Conservation (phyloP, 2,797 vertebrate genomes). For the Nasua narica region DNA sequence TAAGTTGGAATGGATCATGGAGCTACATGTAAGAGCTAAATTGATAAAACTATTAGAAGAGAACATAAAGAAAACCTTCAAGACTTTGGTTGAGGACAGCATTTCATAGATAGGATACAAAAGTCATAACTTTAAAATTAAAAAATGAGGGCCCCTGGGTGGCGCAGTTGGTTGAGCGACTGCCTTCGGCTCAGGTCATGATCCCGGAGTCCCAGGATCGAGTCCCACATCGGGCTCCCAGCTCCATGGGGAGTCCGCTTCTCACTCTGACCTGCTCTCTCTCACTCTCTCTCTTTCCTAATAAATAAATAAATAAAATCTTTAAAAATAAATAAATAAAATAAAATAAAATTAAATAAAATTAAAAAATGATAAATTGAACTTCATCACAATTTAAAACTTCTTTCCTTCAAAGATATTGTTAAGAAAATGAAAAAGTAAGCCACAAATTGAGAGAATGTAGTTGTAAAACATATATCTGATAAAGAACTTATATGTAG, state of each 20-base stretch:
- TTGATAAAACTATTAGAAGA: neutral
- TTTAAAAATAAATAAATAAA: too few species aligned
- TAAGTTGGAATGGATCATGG: neutral
- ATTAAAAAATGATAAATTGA: neutral
- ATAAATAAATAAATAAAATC: too few species aligned
- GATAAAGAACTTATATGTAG: neutral
- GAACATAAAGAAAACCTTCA: neutral
- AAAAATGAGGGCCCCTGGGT: too few species aligned
- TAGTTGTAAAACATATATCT: neutral
- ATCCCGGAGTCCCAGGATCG: too few species aligned
- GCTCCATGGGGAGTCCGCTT: too few species aligned
- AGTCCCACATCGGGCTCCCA: too few species aligned
- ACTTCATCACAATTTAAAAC: neutral
- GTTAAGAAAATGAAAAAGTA: conserved; percentile 12
- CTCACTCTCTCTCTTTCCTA: too few species aligned
- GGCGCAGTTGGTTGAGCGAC: too few species aligned
- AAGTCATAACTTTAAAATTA: neutral
- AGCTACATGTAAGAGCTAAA: neutral
- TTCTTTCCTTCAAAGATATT: neutral
- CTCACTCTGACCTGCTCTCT: too few species aligned
- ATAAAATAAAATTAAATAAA: too few species aligned
- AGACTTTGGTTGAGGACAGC: neutral
- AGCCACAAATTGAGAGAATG: neutral
- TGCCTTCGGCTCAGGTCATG: too few species aligned
- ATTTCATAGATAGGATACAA: neutral